Evolutionary conservation across 2,888 invertebrate species (phyloP), one percentile per base, ranked within the genome.

Genomic region (Notodonta ziczac): DNA sequence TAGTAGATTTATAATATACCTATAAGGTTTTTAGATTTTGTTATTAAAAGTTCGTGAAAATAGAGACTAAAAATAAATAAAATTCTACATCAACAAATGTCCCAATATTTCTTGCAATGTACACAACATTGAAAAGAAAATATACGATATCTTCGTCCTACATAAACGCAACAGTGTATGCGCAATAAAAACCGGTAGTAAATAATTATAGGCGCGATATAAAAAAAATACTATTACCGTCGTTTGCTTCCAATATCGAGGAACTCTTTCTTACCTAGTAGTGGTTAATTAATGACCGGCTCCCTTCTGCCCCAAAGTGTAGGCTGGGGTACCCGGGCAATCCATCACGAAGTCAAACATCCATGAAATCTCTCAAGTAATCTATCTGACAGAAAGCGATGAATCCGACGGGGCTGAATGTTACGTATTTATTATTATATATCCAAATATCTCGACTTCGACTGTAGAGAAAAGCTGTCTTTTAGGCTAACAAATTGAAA

Each of bases 291-390:
- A 82, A 82, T 78, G 67, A 75, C 66, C 42, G 61, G 53, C 66
- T 69, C 60, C 66, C 62, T 72, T 73, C 67, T 60, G 63, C 65
- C 73, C 65, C 71, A 69, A 70, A 69, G 70, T 69, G 69, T 63
- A 60, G 61, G 65, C 61, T 32, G 54, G 60, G 71, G 57, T 60
- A 65, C 58, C 60, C 57, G 61, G 61, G 78, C 72, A 77, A 85
- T 85, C 82, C 76, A 83, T 86, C 82, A 85, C 77, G 68, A 81
- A 84, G 77, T 81, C 81, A 84, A 85, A 83, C 77, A 80, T 80
- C 81, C 82, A 80, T 81, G 77, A 83, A 85, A 84, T 81, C 77
- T 82, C 74, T 70, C 67, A 71, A 76, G 82, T 80, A 79, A 83
- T 82, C 64, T 67, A 74, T 77, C 73, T 77, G 72, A 72, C 63